Base-by-base conservation (phyloP, 1,140 invertebrate species). In the Polypedilum vanderplanki region DNA sequence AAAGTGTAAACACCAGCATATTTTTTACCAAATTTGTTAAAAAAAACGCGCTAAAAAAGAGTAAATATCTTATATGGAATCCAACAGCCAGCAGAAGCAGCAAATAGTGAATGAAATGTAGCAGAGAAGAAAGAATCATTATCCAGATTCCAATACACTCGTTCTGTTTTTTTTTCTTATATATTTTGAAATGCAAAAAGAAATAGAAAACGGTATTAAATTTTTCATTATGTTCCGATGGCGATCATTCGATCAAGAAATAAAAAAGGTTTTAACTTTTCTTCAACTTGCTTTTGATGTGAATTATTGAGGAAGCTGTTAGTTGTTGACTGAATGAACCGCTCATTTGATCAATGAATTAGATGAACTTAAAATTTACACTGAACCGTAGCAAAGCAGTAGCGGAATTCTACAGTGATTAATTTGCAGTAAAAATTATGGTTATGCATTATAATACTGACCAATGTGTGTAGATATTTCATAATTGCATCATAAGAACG, bases 251-350 rank as follows among this genome's bases (percentile, higher is more conserved):
- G 46, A 57, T 57, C 41, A n/a, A 57, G 10, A n/a, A 12, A 4
- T 12, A 57, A n/a, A 57, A 57, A 57, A 15, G 46, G 10, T 57
- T 57, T 57, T 57, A 57, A 57, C 41, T 46, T 46, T 46, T 46
- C 41, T 10, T 46, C 41, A 46, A 46, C 46, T 57, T 57, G 46
- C 46, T 57, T n/a, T 57, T 57, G 12, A n/a, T 57, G 46, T 57
- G 46, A 57, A 57, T 57, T 57, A n/a, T 70, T 70, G 65, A 70
- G 65, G 65, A 70, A 70, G 20, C 46, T n/a, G n/a, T 46, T 46
- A 46, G 9, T 65, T 67, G 65, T 7, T 22, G 15, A 18, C 15
- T 70, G 17, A 70, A 70, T 70, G 65, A 18, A 33, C 24, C 24
- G 24, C 24, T 33, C n/a, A n/a, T n/a, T n/a, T 33, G 24, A 33